phyloP scores from a whole-genome alignment of 1,140 invertebrate genomes.

The Drosophila pallidifrons region DNA sequence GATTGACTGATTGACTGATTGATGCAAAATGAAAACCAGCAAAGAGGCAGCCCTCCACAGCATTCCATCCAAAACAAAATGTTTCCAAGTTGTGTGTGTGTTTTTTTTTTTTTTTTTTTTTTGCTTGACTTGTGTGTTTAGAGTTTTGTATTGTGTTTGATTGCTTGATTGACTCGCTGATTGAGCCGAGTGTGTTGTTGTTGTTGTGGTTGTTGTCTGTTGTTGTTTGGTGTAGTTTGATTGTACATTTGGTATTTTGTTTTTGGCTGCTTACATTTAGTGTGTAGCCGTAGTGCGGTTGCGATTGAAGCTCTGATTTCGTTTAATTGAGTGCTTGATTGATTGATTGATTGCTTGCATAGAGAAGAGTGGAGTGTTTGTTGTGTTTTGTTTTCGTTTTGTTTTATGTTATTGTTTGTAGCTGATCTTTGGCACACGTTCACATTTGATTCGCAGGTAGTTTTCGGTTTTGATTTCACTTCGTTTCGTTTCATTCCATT shows the following conservation, averaged over 20 bases:
- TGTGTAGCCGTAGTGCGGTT: constrained; percentile 24
- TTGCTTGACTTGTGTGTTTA: too few relatives aligned
- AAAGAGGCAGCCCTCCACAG: constrained; percentile 65
- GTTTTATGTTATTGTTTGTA: constrained; percentile 36
- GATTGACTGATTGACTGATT: constrained; percentile 52
- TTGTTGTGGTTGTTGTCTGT: constrained; percentile 16
- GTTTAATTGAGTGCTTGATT: constrained; percentile 36
- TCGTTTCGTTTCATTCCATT: constrained; percentile 25
- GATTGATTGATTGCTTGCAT: constrained; percentile 39
- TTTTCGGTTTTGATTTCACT: constrained; percentile 30
- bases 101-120: constrained; percentile 5
- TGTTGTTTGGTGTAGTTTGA: constrained; percentile 9
- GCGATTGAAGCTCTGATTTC: constrained; percentile 6
- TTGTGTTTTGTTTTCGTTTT: constrained; percentile 26
- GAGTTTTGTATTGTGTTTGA: constrained; percentile 34
- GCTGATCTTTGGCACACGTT: constrained; percentile 70
- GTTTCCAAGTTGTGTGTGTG: constrained; percentile 6
- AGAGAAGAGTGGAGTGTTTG: constrained; percentile 14
- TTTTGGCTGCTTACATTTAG: constrained; percentile 50
- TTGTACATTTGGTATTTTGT: constrained; percentile 2
- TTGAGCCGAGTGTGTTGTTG: constrained; percentile 34
- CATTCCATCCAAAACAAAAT: constrained; percentile 27
- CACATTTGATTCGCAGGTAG: constrained; percentile 53
- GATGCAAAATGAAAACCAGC: constrained; percentile 61
- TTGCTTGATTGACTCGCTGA: constrained; percentile 24